Evolutionary conservation across 1,140 invertebrate genomes (phyloP).

Genomic region (roundworm (Caenorhabditis elegans)): WBcel235 BX284604.4:13329501-13330000

Average conservation of each 20-base stretch:
- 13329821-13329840: conserved; percentile 48
- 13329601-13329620: no score
- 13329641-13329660: conserved; percentile 22
- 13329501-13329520: not conserved
- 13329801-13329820: conserved; percentile 60
- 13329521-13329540: conserved; percentile 32
- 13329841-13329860: conserved; percentile 26
- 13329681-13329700: not conserved
- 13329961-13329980: not conserved
- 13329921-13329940: not conserved
- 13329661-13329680: conserved; percentile 28
- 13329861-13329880: not conserved
- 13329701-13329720: conserved; percentile 25
- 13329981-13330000: conserved; percentile 45
- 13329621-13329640: not conserved
- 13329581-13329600: not conserved
- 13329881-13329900: not conserved
- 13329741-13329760: not conserved
- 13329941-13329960: not conserved
- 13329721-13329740: not conserved
- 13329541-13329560: conserved; percentile 33
- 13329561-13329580: conserved; percentile 16
- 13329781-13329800: conserved; percentile 41
- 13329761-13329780: conserved; percentile 10
- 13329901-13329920: conserved; percentile 3